Base-by-base conservation (phyloP, 1,140 invertebrate species). In the Sminthurinus signatus region DNA sequence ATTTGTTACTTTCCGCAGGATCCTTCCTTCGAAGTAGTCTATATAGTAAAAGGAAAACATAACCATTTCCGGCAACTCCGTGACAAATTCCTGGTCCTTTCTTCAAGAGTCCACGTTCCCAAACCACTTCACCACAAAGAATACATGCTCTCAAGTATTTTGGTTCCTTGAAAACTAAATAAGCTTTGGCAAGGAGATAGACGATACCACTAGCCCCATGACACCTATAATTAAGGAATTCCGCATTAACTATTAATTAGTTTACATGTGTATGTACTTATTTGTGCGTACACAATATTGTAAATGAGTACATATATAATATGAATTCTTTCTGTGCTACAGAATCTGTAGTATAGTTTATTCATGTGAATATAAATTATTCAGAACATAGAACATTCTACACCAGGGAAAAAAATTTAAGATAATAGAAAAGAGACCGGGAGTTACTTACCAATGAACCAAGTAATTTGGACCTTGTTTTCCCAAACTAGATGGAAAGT, bases 371-470 rank as follows among this genome's bases (percentile, higher is more conserved):
- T n/a, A n/a, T n/a, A n/a, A n/a, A n/a, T n/a, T n/a, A n/a, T n/a
- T n/a, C n/a, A n/a, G n/a, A n/a, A n/a, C n/a, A n/a, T n/a, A n/a
- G n/a, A n/a, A n/a, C n/a, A n/a, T n/a, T n/a, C n/a, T n/a, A n/a
- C n/a, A n/a, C n/a, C n/a, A n/a, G n/a, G n/a, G n/a, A n/a, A n/a
- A n/a, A n/a, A n/a, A n/a, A n/a, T n/a, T n/a, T n/a, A n/a, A n/a
- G n/a, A n/a, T n/a, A n/a, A n/a, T n/a, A n/a, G n/a, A n/a, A n/a
- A n/a, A n/a, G n/a, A n/a, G n/a, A n/a, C n/a, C n/a, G n/a, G n/a
- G n/a, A n/a, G n/a, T n/a, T n/a, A n/a, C n/a, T n/a, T n/a, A n/a
- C 89, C 89, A 93, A 73, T 93, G 90, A 3, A 93, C 82, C 1
- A 93, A 73, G 65, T 88, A 85, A 42, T 73, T 72, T 25, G 36